Base-by-base conservation (phyloP, 2,888 invertebrate species). In the Hydrotaea diabolus region DNA sequence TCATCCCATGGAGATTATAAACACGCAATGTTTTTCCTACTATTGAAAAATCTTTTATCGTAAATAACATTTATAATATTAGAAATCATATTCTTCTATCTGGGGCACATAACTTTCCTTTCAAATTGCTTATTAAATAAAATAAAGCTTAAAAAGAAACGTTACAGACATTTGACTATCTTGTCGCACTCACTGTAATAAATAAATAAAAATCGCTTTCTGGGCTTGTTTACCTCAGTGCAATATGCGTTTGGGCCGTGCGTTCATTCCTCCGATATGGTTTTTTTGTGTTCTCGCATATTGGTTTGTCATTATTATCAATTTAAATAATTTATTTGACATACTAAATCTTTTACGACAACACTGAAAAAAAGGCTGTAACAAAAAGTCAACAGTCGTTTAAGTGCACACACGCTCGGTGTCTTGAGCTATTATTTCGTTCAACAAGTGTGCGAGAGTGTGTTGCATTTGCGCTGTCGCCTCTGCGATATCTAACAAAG, bases 251-350 rank as follows among this genome's bases (percentile, higher is more conserved):
- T 55, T 21, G 15, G n/a, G 17, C 23, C 74, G 19, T 62, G 59
- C 74, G 43, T 74, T 74, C 17, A 13, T n/a, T n/a, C 17, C 43
- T 11, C 26, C 46, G 21, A n/a, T 36, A 17, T 3, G 64, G 17
- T 36, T 36, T 64, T 31, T 64, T 31, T 17, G 64, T 66, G 23
- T 23, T 55, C 31, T 23, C 31, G 13, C 17, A 69, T 74, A 76
- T 76, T 82, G 69, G 59, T 79, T 81, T 85, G 81, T 79, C 76
- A 69, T 69, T 79, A 66, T 66, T 31, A 76, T 66, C 73, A 82
- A 85, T 82, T 85, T 82, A 82, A 82, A 85, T 82, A 82, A 81
- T 81, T 76, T 77, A 82, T 77, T 82, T 85, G 85, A 74, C 85
- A 82, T 36, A 79, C 76, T 69, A 74, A 79, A 77, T 79, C 76